Evolutionary conservation across 2,888 invertebrate species (phyloP), one percentile per base, ranked within the genome.

Genomic region (Pocota personata): DNA sequence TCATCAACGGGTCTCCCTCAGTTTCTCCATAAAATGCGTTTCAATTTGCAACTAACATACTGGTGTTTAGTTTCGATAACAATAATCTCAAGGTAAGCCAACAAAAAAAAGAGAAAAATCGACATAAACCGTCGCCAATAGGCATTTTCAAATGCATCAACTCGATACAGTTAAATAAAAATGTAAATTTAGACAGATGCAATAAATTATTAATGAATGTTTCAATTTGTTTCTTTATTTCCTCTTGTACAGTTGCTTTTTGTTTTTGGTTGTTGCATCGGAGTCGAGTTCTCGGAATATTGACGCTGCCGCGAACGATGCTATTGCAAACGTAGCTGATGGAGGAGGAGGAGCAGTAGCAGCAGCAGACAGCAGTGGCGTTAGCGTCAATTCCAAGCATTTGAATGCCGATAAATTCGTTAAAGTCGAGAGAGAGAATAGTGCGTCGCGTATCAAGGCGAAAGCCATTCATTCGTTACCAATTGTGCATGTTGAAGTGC

Each of bases 181-280:
- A 55, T 67, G 12, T 58, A 37, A 30, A 69, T 69, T 60, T 40
- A 64, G 30, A 64, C 10, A 57, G n/a, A n/a, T n/a, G 7, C 16
- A 62, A 69, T 71, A 52, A 72, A 71, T n/a, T 75, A 66, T 60
- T 60, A 30, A 72, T 69, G n/a, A 64, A 72, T 43, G 14, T 72
- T 55, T 82, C 71, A n/a, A 67, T 72, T 84, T 60, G 14, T 60
- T 52, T 76, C n/a, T 27, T 69, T n/a, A 32, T 82, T 57, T 40
- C 8, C 12, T 55, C 21, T 6, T 16, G 37, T 72, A n/a, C 27
- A 86, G 86, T 86, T 76, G 82, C 67, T 72, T 86, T 72, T 77
- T 76, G 82, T 86, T 86, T 86, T 86, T 82, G 72, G 82, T 82
- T 77, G 86, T 86, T 72, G 86, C 86, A 77, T 77, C 86, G 55